Conservation (phyloP, 2,888 invertebrate genomes). For the Sphecodes monilicornis region DNA sequence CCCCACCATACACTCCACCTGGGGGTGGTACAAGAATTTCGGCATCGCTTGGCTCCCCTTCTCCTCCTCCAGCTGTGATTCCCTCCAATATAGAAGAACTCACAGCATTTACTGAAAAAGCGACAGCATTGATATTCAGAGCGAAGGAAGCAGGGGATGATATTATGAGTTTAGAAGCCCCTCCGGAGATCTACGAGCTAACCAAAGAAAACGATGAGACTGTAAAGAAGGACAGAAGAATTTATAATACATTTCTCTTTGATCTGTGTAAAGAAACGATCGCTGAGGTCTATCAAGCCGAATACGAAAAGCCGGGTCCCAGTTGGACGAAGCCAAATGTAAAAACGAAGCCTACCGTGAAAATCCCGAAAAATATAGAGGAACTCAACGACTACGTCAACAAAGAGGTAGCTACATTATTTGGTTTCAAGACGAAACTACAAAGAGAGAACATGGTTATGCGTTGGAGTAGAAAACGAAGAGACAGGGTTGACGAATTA, state of each 20-base stretch:
- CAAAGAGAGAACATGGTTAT: slow-evolving; percentile 87
- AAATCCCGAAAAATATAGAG: slow-evolving; percentile 84
- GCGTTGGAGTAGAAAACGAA: slow-evolving; percentile 88
- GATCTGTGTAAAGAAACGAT: slow-evolving; percentile 88
- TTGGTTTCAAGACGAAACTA: slow-evolving; percentile 85
- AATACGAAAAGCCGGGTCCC: slow-evolving; percentile 84
- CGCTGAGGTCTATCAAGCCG: slow-evolving; percentile 85
- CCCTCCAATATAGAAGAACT: slow-evolving; percentile 85
- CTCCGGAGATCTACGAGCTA: slow-evolving; percentile 78
- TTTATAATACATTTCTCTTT: slow-evolving; percentile 87
- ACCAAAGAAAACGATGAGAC: slow-evolving; percentile 77
- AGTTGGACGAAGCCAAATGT: slow-evolving; percentile 86
- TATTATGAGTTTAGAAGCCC: slow-evolving; percentile 78
- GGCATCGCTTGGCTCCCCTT: slow-evolving; percentile 79
- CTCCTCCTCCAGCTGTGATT: slow-evolving; percentile 81
- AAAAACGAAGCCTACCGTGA: slow-evolving; percentile 83
- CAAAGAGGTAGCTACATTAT: slow-evolving; percentile 85
- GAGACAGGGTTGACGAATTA: slow-evolving; percentile 90
- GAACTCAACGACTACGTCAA: slow-evolving; percentile 85
- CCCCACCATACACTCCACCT: slow-evolving; percentile 91
- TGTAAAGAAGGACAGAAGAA: slow-evolving; percentile 77
- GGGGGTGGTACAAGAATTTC: slow-evolving; percentile 74
- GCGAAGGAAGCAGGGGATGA: slow-evolving; percentile 82
- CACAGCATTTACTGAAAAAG: slow-evolving; percentile 84
- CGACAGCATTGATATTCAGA: slow-evolving; percentile 84